Conservation (phyloP, 1,140 invertebrate genomes). For the Drosophila busckii region DNA sequence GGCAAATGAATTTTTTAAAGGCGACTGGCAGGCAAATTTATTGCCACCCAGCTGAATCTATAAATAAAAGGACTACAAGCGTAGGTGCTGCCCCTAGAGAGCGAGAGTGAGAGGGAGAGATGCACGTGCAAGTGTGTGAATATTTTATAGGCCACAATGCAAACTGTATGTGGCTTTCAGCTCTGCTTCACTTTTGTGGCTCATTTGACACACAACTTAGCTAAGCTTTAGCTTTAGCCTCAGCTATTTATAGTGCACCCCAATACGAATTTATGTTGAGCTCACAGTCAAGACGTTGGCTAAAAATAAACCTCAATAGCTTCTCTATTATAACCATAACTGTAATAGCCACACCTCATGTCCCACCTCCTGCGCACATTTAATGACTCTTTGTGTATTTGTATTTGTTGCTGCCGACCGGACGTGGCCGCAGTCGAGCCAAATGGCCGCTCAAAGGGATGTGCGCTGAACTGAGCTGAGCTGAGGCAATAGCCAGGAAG, state of each 20-base stretch:
- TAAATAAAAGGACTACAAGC: too few relatives aligned
- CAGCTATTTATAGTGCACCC: too few relatives aligned
- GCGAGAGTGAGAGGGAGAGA: conserved; percentile 17
- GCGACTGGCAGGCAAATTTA: conserved; percentile 51
- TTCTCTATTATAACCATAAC: conserved; percentile 44
- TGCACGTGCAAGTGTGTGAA: conserved; percentile 22
- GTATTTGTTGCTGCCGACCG: conserved; percentile 55
- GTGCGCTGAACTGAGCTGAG: conserved; percentile 12
- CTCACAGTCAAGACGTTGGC: conserved; percentile 42
- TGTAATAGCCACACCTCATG: not conserved
- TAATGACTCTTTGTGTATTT: conserved; percentile 68
- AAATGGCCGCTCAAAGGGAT: conserved; percentile 69
- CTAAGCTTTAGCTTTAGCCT: too few relatives aligned
- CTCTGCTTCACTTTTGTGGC: too few relatives aligned
- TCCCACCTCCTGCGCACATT: conserved; percentile 55
- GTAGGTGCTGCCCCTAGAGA: not conserved
- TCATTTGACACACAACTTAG: too few relatives aligned
- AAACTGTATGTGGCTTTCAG: too few relatives aligned
- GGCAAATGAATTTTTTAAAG: conserved; percentile 53
- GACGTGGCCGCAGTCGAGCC: conserved; percentile 61
- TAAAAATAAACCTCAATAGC: conserved; percentile 52
- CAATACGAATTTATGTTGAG: too few relatives aligned
- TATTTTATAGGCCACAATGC: conserved; percentile 30
- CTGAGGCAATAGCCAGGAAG: conserved; percentile 1
- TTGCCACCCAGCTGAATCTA: conserved; percentile 31